Conservation (phyloP, 2,888 invertebrate species). For the Suillia variegata region DNA sequence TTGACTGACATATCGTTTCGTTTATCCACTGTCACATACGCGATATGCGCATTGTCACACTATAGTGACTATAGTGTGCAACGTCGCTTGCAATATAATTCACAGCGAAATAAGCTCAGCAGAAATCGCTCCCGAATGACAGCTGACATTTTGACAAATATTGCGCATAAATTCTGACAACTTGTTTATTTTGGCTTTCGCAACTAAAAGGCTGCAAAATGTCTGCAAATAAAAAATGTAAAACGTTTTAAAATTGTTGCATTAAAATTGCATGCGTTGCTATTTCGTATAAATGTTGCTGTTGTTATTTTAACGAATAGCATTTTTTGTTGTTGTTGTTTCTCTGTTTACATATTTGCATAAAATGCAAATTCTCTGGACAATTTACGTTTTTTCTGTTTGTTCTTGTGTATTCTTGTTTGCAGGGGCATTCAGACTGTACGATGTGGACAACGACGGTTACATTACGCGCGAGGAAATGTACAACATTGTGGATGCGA, state of each 20-base stretch:
- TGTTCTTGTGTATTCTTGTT: constrained; percentile 2
- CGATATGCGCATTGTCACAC: no score
- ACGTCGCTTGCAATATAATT: no score
- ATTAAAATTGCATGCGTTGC: not conserved
- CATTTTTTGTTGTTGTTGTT: not conserved
- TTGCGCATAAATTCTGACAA: not conserved
- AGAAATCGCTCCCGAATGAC: not conserved
- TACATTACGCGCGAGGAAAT: constrained; percentile 95
- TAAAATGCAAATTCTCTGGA: not conserved
- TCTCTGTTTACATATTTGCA: constrained; percentile 27
- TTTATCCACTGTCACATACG: no score
- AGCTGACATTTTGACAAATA: not conserved
- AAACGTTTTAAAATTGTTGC: not conserved
- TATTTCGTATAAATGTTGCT: no score
- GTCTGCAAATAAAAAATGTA: not conserved
- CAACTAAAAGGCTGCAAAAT: not conserved
- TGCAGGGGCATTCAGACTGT: constrained; percentile 93
- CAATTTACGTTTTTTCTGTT: not conserved
- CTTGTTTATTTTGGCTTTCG: not conserved
- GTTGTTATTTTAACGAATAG: no score
- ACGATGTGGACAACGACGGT: constrained; percentile 95
- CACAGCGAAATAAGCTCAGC: no score
- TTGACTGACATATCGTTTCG: no score
- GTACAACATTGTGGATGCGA: constrained; percentile 96
- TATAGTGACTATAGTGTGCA: no score